Evolutionary conservation across 2,888 invertebrate species (phyloP).

Genomic region (Brachyptera putata): DNA sequence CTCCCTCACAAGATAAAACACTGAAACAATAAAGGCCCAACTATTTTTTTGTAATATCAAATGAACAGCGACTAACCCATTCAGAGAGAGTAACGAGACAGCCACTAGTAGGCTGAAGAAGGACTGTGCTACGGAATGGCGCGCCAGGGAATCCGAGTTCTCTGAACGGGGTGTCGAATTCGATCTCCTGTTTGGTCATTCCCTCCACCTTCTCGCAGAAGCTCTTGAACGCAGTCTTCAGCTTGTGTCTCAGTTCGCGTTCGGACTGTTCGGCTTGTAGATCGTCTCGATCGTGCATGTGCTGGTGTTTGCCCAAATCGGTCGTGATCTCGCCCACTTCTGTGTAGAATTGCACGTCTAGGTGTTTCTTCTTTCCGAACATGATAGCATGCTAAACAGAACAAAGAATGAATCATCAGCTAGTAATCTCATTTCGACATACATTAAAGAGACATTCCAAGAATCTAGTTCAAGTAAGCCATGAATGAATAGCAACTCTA

Average conservation of each 20-base stretch:
- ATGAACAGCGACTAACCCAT: constrained; percentile 60
- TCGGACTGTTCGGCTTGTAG: constrained; percentile 98
- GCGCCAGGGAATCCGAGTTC: constrained; percentile 98
- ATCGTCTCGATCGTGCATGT: constrained; percentile 99
- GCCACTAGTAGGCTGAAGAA: constrained; percentile 96
- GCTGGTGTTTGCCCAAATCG: constrained; percentile 98
- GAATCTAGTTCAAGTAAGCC: too few relatives aligned
- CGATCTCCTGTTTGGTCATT: constrained; percentile 94
- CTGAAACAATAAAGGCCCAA: too few relatives aligned
- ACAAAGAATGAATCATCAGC: too few relatives aligned
- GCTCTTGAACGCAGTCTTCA: constrained; percentile 96
- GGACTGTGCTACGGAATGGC: constrained; percentile 92
- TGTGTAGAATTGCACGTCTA: constrained; percentile 99
- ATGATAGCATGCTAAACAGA: constrained; percentile 84
- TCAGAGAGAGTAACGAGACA: constrained; percentile 95
- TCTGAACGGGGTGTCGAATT: constrained; percentile 98
- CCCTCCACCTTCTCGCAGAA: constrained; percentile 96
- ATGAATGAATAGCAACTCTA: too few relatives aligned
- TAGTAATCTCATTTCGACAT: too few relatives aligned
- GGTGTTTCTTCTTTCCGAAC: constrained; percentile 98
- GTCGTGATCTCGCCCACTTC: constrained; percentile 99
- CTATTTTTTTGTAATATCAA: too few relatives aligned
- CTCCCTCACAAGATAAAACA: too few relatives aligned
- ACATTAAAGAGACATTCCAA: too few relatives aligned
- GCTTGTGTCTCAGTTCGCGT: constrained; percentile 89